Evolutionary conservation across 2,888 invertebrate species (phyloP).

Genomic region (Mycogona germanica): DNA sequence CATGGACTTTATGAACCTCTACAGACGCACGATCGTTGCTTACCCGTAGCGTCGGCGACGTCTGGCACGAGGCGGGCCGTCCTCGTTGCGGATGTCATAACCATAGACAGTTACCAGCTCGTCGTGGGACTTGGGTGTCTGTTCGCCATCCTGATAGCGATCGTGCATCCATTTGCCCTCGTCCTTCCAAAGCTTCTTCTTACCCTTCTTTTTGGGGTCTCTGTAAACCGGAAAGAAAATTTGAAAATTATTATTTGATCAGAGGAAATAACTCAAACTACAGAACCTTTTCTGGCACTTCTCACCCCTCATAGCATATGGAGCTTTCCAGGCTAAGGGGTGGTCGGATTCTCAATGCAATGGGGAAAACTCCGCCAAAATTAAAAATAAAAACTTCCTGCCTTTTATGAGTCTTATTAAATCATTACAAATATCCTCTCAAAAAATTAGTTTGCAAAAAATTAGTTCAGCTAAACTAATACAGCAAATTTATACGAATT

Average conservation of each 20-base stretch:
- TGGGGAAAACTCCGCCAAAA: no score
- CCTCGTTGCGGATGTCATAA: constrained; percentile 88
- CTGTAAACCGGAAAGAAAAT: neutral
- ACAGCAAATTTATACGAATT: no score
- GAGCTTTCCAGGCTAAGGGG: no score
- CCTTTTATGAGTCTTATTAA: no score
- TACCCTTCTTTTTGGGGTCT: constrained; percentile 25
- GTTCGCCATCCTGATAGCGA: constrained; percentile 60
- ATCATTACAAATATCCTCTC: no score
- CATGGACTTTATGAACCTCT: neutral
- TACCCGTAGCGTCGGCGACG: constrained; percentile 76
- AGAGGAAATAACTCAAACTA: neutral
- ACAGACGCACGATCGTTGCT: neutral
- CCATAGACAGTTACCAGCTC: constrained; percentile 79
- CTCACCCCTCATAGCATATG: no score
- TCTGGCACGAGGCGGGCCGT: constrained; percentile 69
- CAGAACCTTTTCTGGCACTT: no score
- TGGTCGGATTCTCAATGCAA: no score
- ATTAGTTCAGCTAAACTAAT: no score
- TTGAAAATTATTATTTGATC: neutral
- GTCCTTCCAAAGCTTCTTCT: constrained; percentile 40
- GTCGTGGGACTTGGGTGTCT: constrained; percentile 72
- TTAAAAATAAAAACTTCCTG: no score
- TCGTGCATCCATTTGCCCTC: constrained; percentile 72
- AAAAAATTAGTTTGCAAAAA: no score